Conservation (phyloP, 2,113 vertebrate species). For the Labeo rohita region DNA sequence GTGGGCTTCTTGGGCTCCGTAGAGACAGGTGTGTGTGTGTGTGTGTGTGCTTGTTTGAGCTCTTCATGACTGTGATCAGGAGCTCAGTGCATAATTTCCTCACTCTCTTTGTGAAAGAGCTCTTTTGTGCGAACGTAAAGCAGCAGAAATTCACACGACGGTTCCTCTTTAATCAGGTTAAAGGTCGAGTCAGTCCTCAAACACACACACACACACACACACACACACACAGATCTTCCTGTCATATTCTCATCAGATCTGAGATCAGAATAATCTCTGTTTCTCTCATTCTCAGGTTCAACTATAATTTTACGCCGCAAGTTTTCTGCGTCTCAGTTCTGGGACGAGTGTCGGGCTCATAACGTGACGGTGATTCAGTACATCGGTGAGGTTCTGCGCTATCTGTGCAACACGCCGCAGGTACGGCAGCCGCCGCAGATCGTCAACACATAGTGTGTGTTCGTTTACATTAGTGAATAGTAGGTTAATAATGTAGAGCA, state of each 20-base stretch:
- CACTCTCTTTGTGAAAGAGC: not conserved
- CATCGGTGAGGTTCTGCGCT: constrained; percentile 87
- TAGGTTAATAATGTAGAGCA: not conserved
- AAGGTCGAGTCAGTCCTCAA: not conserved
- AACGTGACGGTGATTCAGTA: constrained; percentile 86
- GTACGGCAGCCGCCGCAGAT: too few relatives aligned
- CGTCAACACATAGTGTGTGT: not conserved
- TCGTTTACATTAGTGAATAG: not conserved
- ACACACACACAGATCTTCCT: too few relatives aligned
- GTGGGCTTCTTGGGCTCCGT: constrained; percentile 78
- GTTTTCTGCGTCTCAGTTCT: constrained; percentile 91
- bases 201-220: not conserved
- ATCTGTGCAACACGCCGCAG: constrained; percentile 82
- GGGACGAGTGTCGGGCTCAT: constrained; percentile 89
- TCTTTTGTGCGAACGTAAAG: not conserved
- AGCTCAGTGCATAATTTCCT: not conserved
- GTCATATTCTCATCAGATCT: too few relatives aligned
- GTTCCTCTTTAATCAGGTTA: not conserved
- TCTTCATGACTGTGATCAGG: too few relatives aligned
- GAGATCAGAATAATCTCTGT: not conserved
- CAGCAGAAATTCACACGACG: not conserved
- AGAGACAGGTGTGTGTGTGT: constrained; percentile 3
- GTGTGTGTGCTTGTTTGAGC: not conserved
- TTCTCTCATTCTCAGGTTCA: constrained; percentile 72
- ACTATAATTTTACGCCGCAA: constrained; percentile 80